Evolutionary conservation across 1,140 invertebrate species (phyloP), one percentile per base, ranked within the genome.

Genomic region (Episyrphus balteatus): DNA sequence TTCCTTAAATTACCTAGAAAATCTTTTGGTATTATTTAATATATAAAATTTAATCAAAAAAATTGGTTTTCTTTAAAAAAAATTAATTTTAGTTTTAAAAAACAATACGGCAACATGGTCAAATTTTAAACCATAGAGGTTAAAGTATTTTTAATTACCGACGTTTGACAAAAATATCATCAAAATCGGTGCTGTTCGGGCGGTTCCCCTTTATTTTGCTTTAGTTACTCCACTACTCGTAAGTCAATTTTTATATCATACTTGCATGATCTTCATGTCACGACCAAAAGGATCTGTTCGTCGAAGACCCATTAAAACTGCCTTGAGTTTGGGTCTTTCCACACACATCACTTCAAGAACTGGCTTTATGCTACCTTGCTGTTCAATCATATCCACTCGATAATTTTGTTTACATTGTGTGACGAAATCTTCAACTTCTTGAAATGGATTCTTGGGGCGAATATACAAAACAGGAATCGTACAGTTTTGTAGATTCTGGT

Each of bases 271-370:
- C 19, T 77, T 59, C 15, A 90, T 62, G 52, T 79, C 65, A 42
- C 76, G 63, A 19, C 83, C 82, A 61, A 79, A 81, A 0, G 92
- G 90, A 75, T 98, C 92, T 8, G 81, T 86, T 51, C 77, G 75
- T 53, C 92, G 75, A 15, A 83, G 89, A 31, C 93, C 93, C 83
- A 97, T 89, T 3, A 97, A 70, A 46, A 86, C 82, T 3, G 85
- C 89, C 68, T 86, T 86, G 7, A 94, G 73, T 40, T 77, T 62
- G 1, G 76, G 74, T 60, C 82, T 79, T 12, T 81, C 70, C 1
- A 72, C 55, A 10, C 86, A 61, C 40, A 92, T 66, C 15, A 72
- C 68, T 19, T 62, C 57, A 15, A 96, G 66, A 1, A 80, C 82
- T 18, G 70, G 60, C 68, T 86, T 88, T 47, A 95, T 83, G 37